Evolutionary conservation across 2,113 vertebrate species (phyloP).

Genomic region (Pica pica): DNA sequence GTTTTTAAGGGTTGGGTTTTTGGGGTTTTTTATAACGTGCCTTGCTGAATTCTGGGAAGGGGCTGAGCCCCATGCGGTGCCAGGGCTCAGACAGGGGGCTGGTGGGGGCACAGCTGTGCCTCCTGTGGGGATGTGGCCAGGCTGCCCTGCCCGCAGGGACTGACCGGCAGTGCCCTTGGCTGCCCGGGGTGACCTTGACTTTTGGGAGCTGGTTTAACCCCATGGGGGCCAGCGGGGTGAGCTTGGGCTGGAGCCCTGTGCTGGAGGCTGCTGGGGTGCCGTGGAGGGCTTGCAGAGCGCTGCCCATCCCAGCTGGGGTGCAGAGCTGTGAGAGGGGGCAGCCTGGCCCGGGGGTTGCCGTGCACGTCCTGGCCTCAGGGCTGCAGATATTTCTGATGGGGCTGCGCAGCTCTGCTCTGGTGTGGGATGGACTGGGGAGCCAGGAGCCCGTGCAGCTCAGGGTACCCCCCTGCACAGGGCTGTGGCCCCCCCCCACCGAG

Average conservation of each 20-base stretch:
- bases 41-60: background rate
- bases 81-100: too few species aligned
- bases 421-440: background rate
- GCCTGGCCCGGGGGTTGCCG: background rate
- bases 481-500: background rate
- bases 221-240: background rate
- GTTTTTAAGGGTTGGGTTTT: background rate
- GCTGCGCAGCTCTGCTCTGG: accelerated
- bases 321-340: background rate
- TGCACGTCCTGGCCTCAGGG: background rate
- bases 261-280: background rate
- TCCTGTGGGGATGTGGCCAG: accelerated
- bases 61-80: background rate
- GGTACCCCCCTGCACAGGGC: background rate
- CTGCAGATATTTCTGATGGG: background rate
- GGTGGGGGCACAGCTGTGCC: background rate
- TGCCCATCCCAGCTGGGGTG: background rate
- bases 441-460: background rate
- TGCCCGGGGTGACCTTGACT: constrained; percentile 40
- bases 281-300: accelerated
- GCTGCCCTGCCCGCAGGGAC: background rate
- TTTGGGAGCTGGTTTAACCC: background rate
- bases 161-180: background rate
- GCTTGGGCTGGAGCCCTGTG: background rate
- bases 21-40: background rate